Base-by-base conservation (phyloP, 2,797 vertebrate species). In the Chaetodon trifasciatus region DNA sequence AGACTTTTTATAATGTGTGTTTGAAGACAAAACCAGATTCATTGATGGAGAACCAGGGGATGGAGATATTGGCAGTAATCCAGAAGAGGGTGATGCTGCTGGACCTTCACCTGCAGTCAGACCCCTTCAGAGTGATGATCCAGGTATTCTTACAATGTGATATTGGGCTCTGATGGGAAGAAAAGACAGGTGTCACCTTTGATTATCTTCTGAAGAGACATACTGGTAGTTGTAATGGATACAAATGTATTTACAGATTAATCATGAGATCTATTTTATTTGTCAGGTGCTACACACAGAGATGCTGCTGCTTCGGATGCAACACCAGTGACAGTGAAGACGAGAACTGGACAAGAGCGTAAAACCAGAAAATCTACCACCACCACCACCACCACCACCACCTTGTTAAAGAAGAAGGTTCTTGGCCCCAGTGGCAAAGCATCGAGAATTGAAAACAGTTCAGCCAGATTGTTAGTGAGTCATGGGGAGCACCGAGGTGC, bases 11-110 rank as follows among this genome's bases (percentile, higher is more conserved):
- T 37, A 0, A 57, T 56, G 4, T 84, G 6, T 55, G 82, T 88
- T 87, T 84, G 82, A 94, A 99, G 98, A 97, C 92, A 98, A 98
- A 95, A 93, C 83, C 77, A 97, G 94, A 83, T 90, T 87, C 68
- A 84, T 88, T 83, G 97, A 97, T 84, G 95, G 90, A 68, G 96
- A 94, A 52, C 56, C 81, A 28, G 90, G 24, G 10, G 92, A 92
- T 60, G 94, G 79, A 58, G 94, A 91, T 88, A 89, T 85, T 72
- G 81, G 90, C 94, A 94, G 83, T 72, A 90, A 70, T 91, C 89
- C 91, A 63, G 93, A 90, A 88, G 95, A 94, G 90, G 95, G 69
- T 72, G 92, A 94, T 86, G 82, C 85, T 67, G 57, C 94, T 66
- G 92, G 86, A 84, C 82, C 92, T 84, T 76, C 84, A 62, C 64